Evolutionary conservation across 2,888 invertebrate species (phyloP).

Genomic region (Tachina lurida): DNA sequence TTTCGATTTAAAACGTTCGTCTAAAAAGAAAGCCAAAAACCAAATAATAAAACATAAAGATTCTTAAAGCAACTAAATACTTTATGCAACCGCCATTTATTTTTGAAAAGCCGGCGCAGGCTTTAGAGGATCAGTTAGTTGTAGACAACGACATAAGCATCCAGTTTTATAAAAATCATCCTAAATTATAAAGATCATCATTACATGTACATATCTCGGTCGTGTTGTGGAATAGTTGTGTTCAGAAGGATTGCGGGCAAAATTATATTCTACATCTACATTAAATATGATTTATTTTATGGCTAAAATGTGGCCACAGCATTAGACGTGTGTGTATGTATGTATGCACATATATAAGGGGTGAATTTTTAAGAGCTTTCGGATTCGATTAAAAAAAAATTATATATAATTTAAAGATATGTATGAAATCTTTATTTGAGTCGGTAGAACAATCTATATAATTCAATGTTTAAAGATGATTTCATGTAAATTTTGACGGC

Average conservation of each 20-base stretch:
- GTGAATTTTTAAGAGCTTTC: too few species aligned
- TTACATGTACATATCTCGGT: background rate
- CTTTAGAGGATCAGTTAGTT: conserved; percentile 47
- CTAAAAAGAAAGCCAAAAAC: background rate
- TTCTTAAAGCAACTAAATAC: background rate
- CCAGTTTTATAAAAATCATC: conserved; percentile 46
- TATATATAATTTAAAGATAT: too few species aligned
- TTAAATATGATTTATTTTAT: conserved; percentile 67
- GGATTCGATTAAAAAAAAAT: too few species aligned
- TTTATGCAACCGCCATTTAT: conserved; percentile 31
- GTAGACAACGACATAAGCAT: conserved; percentile 6
- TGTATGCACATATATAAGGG: too few species aligned
- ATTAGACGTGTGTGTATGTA: background rate
- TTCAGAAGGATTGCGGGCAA: conserved; percentile 17
- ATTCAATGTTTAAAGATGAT: too few species aligned
- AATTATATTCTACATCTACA: conserved; percentile 33
- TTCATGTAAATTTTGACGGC: too few species aligned
- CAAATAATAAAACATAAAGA: too few species aligned
- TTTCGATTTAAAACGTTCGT: conserved; percentile 4
- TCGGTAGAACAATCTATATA: too few species aligned
- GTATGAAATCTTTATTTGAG: too few species aligned
- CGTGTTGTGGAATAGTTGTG: background rate
- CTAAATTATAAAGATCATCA: conserved; percentile 57
- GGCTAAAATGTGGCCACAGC: conserved; percentile 41
- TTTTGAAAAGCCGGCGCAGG: conserved; percentile 12